These are phyloP conservation scores for Drosophila pandora DNA, from an alignment of 1,140 invertebrate species.

Conservation along the genomic window DNA sequence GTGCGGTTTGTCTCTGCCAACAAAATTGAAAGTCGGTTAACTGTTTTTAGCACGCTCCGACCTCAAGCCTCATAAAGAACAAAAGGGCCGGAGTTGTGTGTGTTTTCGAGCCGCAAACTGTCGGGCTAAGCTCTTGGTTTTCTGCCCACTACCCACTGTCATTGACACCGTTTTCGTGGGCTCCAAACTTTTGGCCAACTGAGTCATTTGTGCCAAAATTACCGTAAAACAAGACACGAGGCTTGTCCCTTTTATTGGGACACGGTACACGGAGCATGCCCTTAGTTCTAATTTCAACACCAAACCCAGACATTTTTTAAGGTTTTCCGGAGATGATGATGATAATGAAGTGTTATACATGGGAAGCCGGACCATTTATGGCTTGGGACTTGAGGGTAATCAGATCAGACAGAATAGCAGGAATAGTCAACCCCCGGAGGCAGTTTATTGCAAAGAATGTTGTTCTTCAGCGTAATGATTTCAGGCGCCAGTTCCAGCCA, in stretches of 20 bases:
- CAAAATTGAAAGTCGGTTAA: conserved; percentile 79
- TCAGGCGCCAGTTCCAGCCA: not conserved
- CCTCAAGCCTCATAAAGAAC: conserved; percentile 59
- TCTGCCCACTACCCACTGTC: conserved; percentile 39
- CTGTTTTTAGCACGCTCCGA: conserved; percentile 64
- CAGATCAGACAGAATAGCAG: conserved; percentile 33
- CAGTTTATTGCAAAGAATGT: conserved; percentile 14
- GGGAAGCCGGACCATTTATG: conserved; percentile 45
- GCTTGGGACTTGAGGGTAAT: conserved; percentile 50
- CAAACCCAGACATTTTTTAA: conserved; percentile 17
- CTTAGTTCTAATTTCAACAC: conserved; percentile 34
- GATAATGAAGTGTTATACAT: conserved; percentile 69
- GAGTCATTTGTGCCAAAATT: conserved; percentile 65
- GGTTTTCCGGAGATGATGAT: conserved; percentile 51
- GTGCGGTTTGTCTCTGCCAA: conserved; percentile 52
- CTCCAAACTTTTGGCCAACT: conserved; percentile 47
- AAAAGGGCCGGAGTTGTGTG: conserved; percentile 12
- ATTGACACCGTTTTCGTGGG: conserved; percentile 66
- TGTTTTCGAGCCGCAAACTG: conserved; percentile 17
- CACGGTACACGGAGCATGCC: not conserved
- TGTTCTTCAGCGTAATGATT: not conserved
- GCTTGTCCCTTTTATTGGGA: conserved; percentile 22
- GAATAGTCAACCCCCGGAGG: not conserved
- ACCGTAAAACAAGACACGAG: conserved; percentile 54
- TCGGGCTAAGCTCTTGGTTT: not conserved